Evolutionary conservation across 2,113 vertebrate genomes (phyloP).

Genomic region (Oenanthe melanoleuca): DNA sequence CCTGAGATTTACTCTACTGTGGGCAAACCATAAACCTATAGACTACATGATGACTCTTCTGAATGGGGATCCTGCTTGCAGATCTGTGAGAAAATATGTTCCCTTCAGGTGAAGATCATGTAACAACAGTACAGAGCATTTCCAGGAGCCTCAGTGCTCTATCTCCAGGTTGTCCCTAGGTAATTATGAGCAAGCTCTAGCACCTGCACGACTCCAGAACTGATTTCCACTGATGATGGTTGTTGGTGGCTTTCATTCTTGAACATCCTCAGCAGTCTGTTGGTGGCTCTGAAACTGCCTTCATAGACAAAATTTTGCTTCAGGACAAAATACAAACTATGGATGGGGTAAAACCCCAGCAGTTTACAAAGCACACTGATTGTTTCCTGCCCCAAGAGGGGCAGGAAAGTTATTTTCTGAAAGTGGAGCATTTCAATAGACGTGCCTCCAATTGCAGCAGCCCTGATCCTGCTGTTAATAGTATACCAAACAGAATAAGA

Average conservation of each 20-base stretch:
- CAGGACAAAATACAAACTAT: not conserved
- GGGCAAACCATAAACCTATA: not conserved
- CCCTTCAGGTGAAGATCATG: fast-evolving
- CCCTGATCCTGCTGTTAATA: not conserved
- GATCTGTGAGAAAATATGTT: not conserved
- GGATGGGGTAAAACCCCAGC: not conserved
- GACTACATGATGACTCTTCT: not conserved
- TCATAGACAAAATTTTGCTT: not conserved
- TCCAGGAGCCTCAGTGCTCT: not conserved
- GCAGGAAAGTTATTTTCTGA: not conserved
- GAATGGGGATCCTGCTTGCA: not conserved
- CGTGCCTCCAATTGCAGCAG: not conserved
- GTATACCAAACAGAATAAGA: not conserved
- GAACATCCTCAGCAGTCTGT: not conserved
- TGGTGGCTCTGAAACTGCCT: not conserved
- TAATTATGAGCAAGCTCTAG: not conserved
- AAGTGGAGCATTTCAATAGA: not conserved
- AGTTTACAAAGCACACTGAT: not conserved
- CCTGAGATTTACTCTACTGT: not conserved
- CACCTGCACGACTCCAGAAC: not conserved
- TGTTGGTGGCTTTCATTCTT: not conserved
- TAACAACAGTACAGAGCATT: not conserved
- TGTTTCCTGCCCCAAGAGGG: not conserved
- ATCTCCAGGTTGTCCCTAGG: not conserved
- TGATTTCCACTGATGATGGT: not conserved